phyloP scores from a whole-genome alignment of 2,113 vertebrate genomes.

The Dipodomys stephensi region DNA sequence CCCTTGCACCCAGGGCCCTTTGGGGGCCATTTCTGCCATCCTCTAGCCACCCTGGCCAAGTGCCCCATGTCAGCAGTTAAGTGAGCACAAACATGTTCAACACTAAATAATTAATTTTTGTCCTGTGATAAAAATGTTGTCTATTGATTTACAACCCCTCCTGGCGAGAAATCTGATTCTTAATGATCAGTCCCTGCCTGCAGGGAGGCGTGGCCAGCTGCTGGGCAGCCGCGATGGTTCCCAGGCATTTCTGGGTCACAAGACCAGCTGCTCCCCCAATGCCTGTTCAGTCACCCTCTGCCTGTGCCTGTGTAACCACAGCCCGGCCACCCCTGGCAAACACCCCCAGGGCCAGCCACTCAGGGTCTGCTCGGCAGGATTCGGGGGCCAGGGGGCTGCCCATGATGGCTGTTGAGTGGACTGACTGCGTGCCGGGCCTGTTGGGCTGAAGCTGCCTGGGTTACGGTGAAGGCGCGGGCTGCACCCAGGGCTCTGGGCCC shows the following conservation, averaged over 20 bases:
- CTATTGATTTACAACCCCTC: slow-evolving; percentile 90
- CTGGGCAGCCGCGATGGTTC: slow-evolving; percentile 84
- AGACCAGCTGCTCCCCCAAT: slow-evolving; percentile 72
- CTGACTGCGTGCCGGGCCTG: too few species aligned
- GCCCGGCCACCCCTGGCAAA: background rate
- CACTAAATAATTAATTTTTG: slow-evolving; percentile 90
- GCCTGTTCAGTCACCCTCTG: slow-evolving; percentile 82
- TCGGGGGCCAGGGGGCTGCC: too few species aligned
- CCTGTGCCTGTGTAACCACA: slow-evolving; percentile 26
- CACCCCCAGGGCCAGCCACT: background rate
- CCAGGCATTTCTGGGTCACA: slow-evolving; percentile 66
- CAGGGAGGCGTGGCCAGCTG: slow-evolving; percentile 88
- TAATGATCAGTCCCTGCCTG: slow-evolving; percentile 87
- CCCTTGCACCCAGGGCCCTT: background rate
- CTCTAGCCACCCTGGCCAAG: background rate
- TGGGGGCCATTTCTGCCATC: too few species aligned
- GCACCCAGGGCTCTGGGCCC: rapidly evolving
- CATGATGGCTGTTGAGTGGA: too few species aligned
- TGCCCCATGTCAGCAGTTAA: slow-evolving; percentile 77
- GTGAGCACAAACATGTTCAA: slow-evolving; percentile 84
- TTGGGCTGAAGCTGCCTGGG: too few species aligned
- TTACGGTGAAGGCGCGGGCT: too few species aligned
- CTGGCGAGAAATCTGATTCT: slow-evolving; percentile 90
- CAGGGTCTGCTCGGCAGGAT: too few species aligned
- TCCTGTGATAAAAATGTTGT: slow-evolving; percentile 87